A percentile compares a stretch with the other conserved stretches of the same genome.
These are phyloP conservation scores for Ennomos quercinarius DNA, from an alignment of 2,888 invertebrate species.

Conservation along the genomic window DNA sequence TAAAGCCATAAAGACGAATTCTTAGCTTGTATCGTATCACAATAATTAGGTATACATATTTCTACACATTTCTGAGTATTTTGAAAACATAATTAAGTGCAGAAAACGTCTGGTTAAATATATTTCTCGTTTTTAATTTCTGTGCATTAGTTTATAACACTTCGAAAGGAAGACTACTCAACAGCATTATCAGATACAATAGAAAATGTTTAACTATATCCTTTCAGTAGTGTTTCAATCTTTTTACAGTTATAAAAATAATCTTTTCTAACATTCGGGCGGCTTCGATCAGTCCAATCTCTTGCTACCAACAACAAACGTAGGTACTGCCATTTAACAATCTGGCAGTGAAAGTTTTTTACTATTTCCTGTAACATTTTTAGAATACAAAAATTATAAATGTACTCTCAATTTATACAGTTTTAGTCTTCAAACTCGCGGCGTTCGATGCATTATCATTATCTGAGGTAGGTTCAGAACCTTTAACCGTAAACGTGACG, in stretches of 20 bases:
- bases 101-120: slow-evolving; percentile 48
- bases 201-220: slow-evolving; percentile 29
- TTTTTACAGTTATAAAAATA: slow-evolving; percentile 55
- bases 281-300: slow-evolving; percentile 58
- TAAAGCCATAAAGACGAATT: background rate
- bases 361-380: slow-evolving; percentile 23
- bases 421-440: slow-evolving; percentile 74
- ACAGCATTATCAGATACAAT: slow-evolving; percentile 32
- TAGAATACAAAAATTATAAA: slow-evolving; percentile 1
- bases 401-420: slow-evolving; percentile 54
- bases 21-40: slow-evolving; percentile 1
- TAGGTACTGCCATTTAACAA: slow-evolving; percentile 22
- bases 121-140: slow-evolving; percentile 36
- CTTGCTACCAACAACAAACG: slow-evolving; percentile 22
- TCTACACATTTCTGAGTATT: slow-evolving; percentile 46
- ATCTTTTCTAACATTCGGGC: slow-evolving; percentile 48
- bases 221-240: slow-evolving; percentile 13
- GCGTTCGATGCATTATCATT: slow-evolving; percentile 75
- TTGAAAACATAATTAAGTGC: slow-evolving; percentile 49
- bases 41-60: slow-evolving; percentile 26
- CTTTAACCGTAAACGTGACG: slow-evolving; percentile 96
- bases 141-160: slow-evolving; percentile 54
- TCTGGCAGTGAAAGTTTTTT: slow-evolving; percentile 52
- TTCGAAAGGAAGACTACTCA: slow-evolving; percentile 67
- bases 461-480: slow-evolving; percentile 86